Base-by-base conservation (phyloP, 2,888 invertebrate species). In the Diplazon laetatorius region DNA sequence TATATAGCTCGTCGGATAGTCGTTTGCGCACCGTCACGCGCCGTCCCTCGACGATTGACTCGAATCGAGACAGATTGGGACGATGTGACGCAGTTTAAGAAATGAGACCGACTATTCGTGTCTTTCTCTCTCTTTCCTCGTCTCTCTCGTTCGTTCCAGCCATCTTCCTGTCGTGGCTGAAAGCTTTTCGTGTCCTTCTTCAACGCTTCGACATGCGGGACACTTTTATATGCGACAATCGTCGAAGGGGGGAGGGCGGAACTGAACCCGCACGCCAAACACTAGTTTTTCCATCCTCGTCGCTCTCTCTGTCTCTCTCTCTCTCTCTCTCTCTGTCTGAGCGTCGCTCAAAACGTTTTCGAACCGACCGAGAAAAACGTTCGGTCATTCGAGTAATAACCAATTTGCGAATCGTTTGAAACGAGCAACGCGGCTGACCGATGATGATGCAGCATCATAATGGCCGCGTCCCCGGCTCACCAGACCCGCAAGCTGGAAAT, bases 81-180 rank as follows among this genome's bases (percentile, higher is more conserved):
- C 71, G 62, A 62, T 68, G 75, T 71, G 62, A 71, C 66, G 75
- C 78, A 78, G 62, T 78, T 75, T 75, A 68, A 75, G 62, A 75
- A 30, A 63, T 62, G 62, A 70, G 78, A 75, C 52, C 69, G 59
- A 44, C 44, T 55, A 30, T n/a, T 1, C 16, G 73, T 50, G 44
- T 65, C 44, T 52, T 22, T 59, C 30, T 30, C 16, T 14, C 30
- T 55, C 30, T 68, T 20, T 6, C 14, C 18, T 9, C 48, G 48
- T 20, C 8, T 30, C 30, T 30, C 30, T 2, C 30, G 30, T 2
- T 6, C 6, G 2, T 6, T 30, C 30, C 30, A 6, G 2, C 30
- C 30, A 5, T 4, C n/a, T 30, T n/a, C n/a, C n/a, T n/a, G n/a
- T n/a, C n/a, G n/a, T n/a, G n/a, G n/a, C n/a, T n/a, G n/a, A n/a